Base-by-base conservation (phyloP, 2,888 invertebrate species). In the Drosophila suboccidentalis region DNA sequence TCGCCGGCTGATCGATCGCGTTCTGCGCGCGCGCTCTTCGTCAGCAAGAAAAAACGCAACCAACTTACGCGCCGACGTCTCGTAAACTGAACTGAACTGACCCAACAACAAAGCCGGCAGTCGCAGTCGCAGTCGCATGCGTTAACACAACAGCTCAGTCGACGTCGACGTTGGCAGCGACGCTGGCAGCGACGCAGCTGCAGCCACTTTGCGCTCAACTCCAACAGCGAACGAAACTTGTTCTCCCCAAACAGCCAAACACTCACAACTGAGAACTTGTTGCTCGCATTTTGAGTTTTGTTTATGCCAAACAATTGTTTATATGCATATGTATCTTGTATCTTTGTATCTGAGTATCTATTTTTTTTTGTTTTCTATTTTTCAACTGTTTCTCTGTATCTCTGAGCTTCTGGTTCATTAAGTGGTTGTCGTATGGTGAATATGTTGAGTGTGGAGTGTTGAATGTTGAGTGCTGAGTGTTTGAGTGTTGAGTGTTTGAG, bases 41-140 rank as follows among this genome's bases (percentile, higher is more conserved):
- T 17, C 29, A 22, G 68, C 41, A 10, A 17, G 69, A 68, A 69
- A 78, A 73, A 78, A 79, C 80, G 82, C 87, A 87, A 73, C 90
- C 90, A 81, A 82, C 82, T 76, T 83, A 82, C 89, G 87, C 90
- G 89, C 81, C 86, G 80, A 71, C 82, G 79, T 82, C 80, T 79
- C 66, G 66, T 73, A 71, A 87, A 90, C 88, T 90, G 88, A 89
- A 58, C 76, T 73, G 70, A 87, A 90, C 88, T 90, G 88, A 89
- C 60, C 76, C 81, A 75, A 78, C 76, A 79, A 76, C 84, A 87
- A 84, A 59, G 72, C 71, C 78, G 77, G 70, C 71, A 72, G 64
- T 69, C 63, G 62, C 73, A 71, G 82, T 83, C 80, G 80, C 71
- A 72, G 64, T 69, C 63, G 64, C 73, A 71, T 80, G 80, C 80